Conservation (phyloP, 2,113 vertebrate species). For the Neolamprologus kungweensis region DNA sequence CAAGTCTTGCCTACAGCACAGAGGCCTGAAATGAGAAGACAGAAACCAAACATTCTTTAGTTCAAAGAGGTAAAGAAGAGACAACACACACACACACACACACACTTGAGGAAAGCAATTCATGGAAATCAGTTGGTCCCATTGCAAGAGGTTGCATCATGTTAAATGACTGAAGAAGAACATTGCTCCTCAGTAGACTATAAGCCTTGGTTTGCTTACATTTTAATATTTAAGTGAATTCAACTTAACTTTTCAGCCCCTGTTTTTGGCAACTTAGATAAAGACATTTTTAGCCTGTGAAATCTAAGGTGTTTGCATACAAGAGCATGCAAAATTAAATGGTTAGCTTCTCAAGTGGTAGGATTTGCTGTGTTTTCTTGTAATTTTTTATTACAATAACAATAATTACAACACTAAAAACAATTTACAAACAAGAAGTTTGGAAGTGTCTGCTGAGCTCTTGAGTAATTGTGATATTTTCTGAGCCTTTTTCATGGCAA, state of each 20-base stretch:
- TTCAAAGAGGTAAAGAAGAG: slow-evolving; percentile 10
- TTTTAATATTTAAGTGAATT: neutral
- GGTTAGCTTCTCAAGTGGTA: neutral
- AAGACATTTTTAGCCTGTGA: neutral
- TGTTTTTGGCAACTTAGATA: neutral
- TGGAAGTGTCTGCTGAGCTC: neutral
- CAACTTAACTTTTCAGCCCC: neutral
- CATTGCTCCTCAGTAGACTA: neutral
- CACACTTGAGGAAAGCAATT: neutral
- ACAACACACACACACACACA: neutral
- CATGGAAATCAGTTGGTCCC: neutral
- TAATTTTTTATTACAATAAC: neutral
- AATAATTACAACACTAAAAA: neutral
- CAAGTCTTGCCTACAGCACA: neutral
- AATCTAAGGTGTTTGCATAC: neutral
- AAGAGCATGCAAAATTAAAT: neutral
- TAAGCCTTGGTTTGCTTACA: neutral
- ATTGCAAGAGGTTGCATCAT: slow-evolving; percentile 34
- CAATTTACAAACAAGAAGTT: neutral
- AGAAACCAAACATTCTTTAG: neutral
- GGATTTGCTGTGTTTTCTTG: neutral
- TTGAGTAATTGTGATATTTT: neutral
- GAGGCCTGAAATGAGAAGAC: neutral
- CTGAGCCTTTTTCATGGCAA: neutral
- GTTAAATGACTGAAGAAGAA: neutral